Evolutionary conservation across 37 sponge, comb jelly and placozoan genomes (phyloP).

Genomic region (Cliona cf. orientalis): DNA sequence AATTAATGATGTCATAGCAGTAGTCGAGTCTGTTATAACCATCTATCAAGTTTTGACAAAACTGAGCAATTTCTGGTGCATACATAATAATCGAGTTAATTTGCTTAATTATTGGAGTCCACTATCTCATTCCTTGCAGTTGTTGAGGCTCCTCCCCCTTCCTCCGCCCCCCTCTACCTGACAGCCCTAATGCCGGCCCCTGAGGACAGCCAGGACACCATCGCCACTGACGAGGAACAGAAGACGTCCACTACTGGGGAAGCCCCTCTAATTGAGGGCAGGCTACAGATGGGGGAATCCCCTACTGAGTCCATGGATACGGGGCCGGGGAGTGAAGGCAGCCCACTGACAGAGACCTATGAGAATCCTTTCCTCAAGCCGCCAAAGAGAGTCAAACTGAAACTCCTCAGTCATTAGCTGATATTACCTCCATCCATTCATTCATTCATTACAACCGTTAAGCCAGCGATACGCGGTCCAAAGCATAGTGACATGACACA

Average conservation of each 20-base stretch:
- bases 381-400: constrained; percentile 44
- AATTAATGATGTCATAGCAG: too few species aligned
- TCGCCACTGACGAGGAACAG: neutral
- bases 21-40: too few species aligned
- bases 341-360: neutral
- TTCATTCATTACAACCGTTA: too few species aligned
- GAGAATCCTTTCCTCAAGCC: constrained; percentile 76
- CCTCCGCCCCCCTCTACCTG: constrained; percentile 62
- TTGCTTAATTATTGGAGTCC: too few species aligned
- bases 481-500: too few species aligned
- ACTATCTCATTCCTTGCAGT: constrained; percentile 26
- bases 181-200: constrained; percentile 59
- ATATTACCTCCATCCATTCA: neutral
- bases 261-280: too few species aligned
- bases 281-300: neutral
- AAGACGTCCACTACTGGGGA: neutral
- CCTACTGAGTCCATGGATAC: neutral
- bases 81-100: too few species aligned
- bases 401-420: too few species aligned
- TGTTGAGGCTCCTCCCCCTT: neutral
- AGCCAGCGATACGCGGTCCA: too few species aligned
- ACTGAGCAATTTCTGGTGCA: too few species aligned
- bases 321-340: neutral
- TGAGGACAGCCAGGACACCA: constrained; percentile 47
- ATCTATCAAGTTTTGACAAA: too few species aligned